A percentile compares a stretch with the other conserved stretches of the same genome.
Evolutionary conservation across 2,888 invertebrate species (phyloP).

Genomic region (Hyposoter dolosus): DNA sequence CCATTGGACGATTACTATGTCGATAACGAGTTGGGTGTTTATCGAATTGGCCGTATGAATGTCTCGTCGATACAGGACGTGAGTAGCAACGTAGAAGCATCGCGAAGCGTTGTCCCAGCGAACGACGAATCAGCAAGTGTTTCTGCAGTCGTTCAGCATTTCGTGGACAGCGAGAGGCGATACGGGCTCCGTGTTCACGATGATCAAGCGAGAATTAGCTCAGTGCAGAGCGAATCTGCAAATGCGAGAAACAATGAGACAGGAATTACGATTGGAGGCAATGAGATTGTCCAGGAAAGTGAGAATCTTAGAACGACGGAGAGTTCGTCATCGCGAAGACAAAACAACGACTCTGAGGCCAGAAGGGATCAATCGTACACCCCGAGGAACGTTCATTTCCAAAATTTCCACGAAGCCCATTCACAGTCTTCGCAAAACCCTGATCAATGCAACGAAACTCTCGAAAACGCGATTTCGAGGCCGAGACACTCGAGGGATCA

Average conservation of each 20-base stretch:
- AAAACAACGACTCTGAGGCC: slow-evolving; percentile 5
- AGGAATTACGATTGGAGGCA: slow-evolving; percentile 50
- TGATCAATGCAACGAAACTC: slow-evolving; percentile 35
- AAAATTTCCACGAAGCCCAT: slow-evolving; percentile 49
- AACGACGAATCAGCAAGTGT: slow-evolving; percentile 32
- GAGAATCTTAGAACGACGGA: slow-evolving; percentile 45
- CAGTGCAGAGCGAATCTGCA: slow-evolving; percentile 74
- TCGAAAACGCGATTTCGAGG: slow-evolving; percentile 18
- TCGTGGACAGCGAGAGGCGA: slow-evolving; percentile 69
- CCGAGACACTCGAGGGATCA: slow-evolving; percentile 29
- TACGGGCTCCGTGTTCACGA: slow-evolving; percentile 4
- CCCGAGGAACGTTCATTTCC: slow-evolving; percentile 62
- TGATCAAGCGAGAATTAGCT: slow-evolving; percentile 46
- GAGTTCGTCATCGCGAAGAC: slow-evolving; percentile 17
- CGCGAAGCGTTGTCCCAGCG: slow-evolving; percentile 5
- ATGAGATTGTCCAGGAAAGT: slow-evolving; percentile 37
- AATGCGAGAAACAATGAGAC: slow-evolving; percentile 76
- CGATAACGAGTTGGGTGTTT: slow-evolving; percentile 76
- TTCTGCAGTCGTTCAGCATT: slow-evolving; percentile 20
- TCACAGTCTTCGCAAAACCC: slow-evolving; percentile 44
- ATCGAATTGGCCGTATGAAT: slow-evolving; percentile 56
- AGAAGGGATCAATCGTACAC: slow-evolving; percentile 55
- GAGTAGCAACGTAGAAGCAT: slow-evolving; percentile 25
- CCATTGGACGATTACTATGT: slow-evolving; percentile 80
- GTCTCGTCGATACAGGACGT: slow-evolving; percentile 55